Percentiles rank a stretch among this genome's conserved stretches.
Evolutionary conservation across 1,140 invertebrate genomes (phyloP).

Genomic region (Anagrus nilaparvatae): DNA sequence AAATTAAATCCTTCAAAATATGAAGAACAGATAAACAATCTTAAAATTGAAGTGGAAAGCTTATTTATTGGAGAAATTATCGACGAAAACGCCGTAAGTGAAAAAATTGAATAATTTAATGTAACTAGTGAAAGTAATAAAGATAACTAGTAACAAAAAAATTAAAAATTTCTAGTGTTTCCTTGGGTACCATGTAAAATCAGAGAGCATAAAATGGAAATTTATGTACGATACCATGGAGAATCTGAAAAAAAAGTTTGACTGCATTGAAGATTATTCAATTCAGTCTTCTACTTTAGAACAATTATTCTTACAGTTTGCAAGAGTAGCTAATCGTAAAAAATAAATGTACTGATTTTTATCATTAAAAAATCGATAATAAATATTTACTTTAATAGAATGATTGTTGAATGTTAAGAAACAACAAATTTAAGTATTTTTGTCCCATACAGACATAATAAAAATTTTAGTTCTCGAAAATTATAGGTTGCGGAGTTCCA

Average conservation of each 20-base stretch:
- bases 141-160: no score
- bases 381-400: no score
- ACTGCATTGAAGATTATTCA: constrained; percentile 36
- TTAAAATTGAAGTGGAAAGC: constrained; percentile 28
- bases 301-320: constrained; percentile 39
- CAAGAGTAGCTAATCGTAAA: constrained; percentile 25
- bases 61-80: constrained; percentile 27
- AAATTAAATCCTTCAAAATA: constrained; percentile 29
- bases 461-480: no score
- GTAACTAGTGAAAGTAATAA: no score
- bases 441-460: no score
- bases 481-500: no score
- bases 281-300: constrained; percentile 38
- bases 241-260: constrained; percentile 26
- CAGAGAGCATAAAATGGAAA: constrained; percentile 33
- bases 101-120: constrained; percentile 3
- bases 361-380: no score
- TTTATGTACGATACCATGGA: constrained; percentile 37
- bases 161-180: constrained; percentile 25
- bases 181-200: constrained; percentile 35
- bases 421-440: no score
- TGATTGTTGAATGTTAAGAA: no score
- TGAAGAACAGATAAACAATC: constrained; percentile 19
- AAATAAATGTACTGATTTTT: no score
- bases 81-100: constrained; percentile 33